These are phyloP conservation scores for Syngnathus floridae DNA, from an alignment of 2,113 vertebrate genomes.

Conservation along the genomic window DNA sequence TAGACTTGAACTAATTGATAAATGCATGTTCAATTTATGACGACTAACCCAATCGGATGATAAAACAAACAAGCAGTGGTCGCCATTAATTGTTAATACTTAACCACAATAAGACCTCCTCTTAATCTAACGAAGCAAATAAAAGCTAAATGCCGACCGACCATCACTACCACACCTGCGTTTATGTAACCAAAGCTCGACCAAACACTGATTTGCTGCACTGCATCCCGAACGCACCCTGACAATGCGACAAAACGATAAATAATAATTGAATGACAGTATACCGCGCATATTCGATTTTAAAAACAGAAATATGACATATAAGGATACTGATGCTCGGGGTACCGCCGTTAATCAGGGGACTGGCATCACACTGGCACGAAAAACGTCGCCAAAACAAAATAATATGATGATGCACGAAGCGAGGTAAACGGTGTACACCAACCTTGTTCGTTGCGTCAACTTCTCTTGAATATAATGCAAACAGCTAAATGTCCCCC, in stretches of 20 bases:
- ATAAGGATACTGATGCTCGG: background rate
- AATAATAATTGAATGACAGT: background rate
- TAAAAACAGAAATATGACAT: background rate
- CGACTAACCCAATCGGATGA: background rate
- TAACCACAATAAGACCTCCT: background rate
- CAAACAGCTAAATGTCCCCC: constrained; percentile 57
- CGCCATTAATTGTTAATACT: background rate
- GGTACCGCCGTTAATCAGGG: constrained; percentile 24
- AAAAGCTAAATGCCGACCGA: background rate
- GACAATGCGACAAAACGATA: background rate
- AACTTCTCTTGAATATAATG: constrained; percentile 70
- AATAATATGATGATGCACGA: background rate
- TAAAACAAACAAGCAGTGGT: no score
- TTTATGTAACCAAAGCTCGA: constrained; percentile 17
- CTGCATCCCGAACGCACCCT: constrained; percentile 17
- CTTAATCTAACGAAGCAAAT: background rate
- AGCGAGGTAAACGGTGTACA: rapidly evolving
- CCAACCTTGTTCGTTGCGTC: constrained; percentile 68
- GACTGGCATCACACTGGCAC: background rate
- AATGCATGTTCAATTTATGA: no score
- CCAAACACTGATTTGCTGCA: constrained; percentile 19
- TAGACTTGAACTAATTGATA: no score
- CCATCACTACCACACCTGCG: constrained; percentile 51
- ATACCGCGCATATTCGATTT: background rate
- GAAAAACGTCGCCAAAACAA: background rate